Evolutionary conservation across 2,888 invertebrate genomes (phyloP), one percentile per base, ranked within the genome.

Genomic region (Chironomus riparius): DNA sequence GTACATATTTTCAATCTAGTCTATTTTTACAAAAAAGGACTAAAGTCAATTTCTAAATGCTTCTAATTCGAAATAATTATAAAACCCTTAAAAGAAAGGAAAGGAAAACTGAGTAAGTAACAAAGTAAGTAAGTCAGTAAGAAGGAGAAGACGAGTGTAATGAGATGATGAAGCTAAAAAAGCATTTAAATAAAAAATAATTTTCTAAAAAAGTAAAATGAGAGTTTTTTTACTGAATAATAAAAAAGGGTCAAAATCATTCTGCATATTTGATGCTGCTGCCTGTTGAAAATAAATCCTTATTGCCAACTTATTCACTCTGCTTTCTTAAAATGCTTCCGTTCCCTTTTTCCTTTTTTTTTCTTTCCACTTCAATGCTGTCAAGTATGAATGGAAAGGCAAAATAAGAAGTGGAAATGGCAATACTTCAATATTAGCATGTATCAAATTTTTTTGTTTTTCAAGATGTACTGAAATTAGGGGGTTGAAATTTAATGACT

Each of bases 31-130:
- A 10, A 10, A 38, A n/a, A 38, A 38, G 38, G 38, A 38, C 38
- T 38, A 38, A 38, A 15, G 38, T 70, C 38, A 21, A n/a, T 38
- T 38, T 38, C 38, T 38, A 38, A 38, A 38, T 38, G 38, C 38
- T 62, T 28, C 47, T 74, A 74, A 74, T 74, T 74, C 22, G 6
- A 68, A 74, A 74, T 68, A 74, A 74, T 74, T 74, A 74, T 47
- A 74, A 73, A 24, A 47, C 68, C 15, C 48, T 68, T 10, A 22
- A 38, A 72, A 47, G 21, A 68, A n/a, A 47, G 48, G n/a, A n/a
- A 48, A 15, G 12, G 13, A 71, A 28, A 38, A 38, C 38, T 38
- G 38, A 7, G 38, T 38, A 38, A 28, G 28, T 28, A 28, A 6
- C 5, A 28, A 28, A 28, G 28, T 28, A 28, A 38, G 38, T 38